Evolutionary conservation across 2,797 vertebrate genomes (phyloP).

Genomic region (Pipistrellus kuhlii): DNA sequence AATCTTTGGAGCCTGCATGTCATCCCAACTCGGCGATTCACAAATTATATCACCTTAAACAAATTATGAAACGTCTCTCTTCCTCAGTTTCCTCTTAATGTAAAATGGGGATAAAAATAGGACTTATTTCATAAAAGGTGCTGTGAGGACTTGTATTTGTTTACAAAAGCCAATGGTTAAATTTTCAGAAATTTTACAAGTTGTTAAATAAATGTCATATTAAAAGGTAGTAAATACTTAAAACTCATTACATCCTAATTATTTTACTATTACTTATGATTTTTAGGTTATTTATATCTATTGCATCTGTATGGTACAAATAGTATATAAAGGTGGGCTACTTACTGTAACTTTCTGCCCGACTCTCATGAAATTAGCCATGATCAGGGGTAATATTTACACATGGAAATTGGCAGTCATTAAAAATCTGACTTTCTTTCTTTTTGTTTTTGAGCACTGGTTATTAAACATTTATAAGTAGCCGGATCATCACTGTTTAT

Average conservation of each 20-base stretch:
- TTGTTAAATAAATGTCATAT: constrained; percentile 21
- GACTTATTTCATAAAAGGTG: not conserved
- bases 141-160: not conserved
- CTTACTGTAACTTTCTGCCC: not conserved
- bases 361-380: not conserved
- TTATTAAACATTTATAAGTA: constrained; percentile 24
- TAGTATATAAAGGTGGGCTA: not conserved
- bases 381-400: not conserved
- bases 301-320: not conserved
- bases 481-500: not conserved
- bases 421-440: not conserved
- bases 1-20: not conserved
- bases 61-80: not conserved
- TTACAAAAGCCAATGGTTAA: constrained; percentile 33
- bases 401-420: not conserved
- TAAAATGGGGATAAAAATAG: constrained; percentile 9
- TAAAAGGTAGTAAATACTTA: constrained; percentile 28
- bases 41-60: not conserved
- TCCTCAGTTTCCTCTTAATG: constrained; percentile 15
- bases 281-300: not conserved
- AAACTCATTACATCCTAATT: constrained; percentile 40
- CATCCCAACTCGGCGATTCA: not conserved
- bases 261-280: not conserved
- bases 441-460: not conserved
- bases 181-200: constrained; percentile 26